Evolutionary conservation across 1,140 invertebrate genomes (phyloP).

Genomic region (Laodelphax striatellus): DNA sequence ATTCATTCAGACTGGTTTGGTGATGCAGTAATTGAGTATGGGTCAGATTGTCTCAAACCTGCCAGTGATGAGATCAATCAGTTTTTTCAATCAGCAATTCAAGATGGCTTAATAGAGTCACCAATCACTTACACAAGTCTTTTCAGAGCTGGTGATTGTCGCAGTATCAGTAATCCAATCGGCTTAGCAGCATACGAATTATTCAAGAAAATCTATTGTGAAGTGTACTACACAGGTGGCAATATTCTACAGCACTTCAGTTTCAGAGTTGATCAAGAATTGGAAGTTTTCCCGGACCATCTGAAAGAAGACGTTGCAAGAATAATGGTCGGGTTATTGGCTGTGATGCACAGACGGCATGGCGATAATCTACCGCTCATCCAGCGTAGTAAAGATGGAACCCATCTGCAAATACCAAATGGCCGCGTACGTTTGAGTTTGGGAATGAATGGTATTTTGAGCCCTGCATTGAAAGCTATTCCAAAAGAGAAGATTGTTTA

Average conservation of each 20-base stretch:
- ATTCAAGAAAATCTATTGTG: slow-evolving; percentile 49
- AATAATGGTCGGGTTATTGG: neutral
- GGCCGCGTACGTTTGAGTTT: slow-evolving; percentile 48
- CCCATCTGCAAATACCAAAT: slow-evolving; percentile 38
- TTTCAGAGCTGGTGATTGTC: slow-evolving; percentile 52
- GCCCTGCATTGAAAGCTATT: slow-evolving; percentile 44
- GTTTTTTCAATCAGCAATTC: slow-evolving; percentile 48
- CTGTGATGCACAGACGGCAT: neutral
- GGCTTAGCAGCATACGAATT: slow-evolving; percentile 48
- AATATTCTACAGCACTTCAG: neutral
- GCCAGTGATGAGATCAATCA: slow-evolving; percentile 50
- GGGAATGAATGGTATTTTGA: slow-evolving; percentile 48
- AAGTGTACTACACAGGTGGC: slow-evolving; percentile 34
- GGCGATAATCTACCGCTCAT: neutral
- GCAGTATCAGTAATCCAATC: slow-evolving; percentile 45
- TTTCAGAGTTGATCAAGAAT: slow-evolving; percentile 13
- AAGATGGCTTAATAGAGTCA: slow-evolving; percentile 45
- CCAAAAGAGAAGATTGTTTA: slow-evolving; percentile 42
- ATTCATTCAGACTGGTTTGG: slow-evolving; percentile 62
- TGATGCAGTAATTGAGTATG: slow-evolving; percentile 59
- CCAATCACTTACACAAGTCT: slow-evolving; percentile 34
- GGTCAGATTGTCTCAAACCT: slow-evolving; percentile 49
- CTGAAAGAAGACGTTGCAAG: slow-evolving; percentile 13
- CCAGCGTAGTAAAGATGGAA: neutral
- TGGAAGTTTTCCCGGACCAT: slow-evolving; percentile 4